A percentile compares a stretch with the other conserved stretches of the same genome.
Conservation (phyloP, 1,140 invertebrate genomes). For the Zaprionus lachaisei region DNA sequence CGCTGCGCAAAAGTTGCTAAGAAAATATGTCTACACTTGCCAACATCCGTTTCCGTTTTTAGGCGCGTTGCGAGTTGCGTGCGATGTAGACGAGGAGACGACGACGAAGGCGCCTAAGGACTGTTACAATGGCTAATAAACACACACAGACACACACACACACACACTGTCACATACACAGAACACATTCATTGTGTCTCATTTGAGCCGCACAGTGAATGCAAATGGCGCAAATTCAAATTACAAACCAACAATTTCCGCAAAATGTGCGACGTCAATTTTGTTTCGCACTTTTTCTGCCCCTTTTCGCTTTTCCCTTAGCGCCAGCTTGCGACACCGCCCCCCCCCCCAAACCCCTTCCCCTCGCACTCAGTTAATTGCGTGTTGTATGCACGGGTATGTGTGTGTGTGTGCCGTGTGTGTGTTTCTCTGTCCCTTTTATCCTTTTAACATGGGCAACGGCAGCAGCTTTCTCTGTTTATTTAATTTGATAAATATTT, state of each 20-base stretch:
- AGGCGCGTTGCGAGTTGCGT: slow-evolving; percentile 39
- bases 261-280: slow-evolving; percentile 54
- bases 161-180: slow-evolving; percentile 10
- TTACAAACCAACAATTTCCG: slow-evolving; percentile 71
- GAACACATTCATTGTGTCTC: slow-evolving; percentile 70
- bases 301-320: neutral
- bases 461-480: slow-evolving; percentile 15
- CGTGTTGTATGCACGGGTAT: slow-evolving; percentile 33
- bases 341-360: neutral
- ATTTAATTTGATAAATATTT: slow-evolving; percentile 35
- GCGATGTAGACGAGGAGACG: slow-evolving; percentile 27
- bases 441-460: slow-evolving; percentile 17
- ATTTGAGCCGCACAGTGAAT: slow-evolving; percentile 59
- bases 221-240: slow-evolving; percentile 69
- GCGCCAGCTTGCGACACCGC: neutral
- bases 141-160: slow-evolving; percentile 23
- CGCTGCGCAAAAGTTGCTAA: slow-evolving; percentile 58
- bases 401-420: slow-evolving; percentile 9
- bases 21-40: slow-evolving; percentile 76
- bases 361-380: slow-evolving; percentile 46
- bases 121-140: slow-evolving; percentile 65
- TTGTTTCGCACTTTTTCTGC: slow-evolving; percentile 31
- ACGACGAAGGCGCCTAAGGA: slow-evolving; percentile 26
- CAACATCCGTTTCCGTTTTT: slow-evolving; percentile 71
- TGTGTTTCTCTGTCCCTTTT: slow-evolving; percentile 6